phyloP scores from a whole-genome alignment of 1,140 invertebrate species.

The Zaprionus nigranus region DNA sequence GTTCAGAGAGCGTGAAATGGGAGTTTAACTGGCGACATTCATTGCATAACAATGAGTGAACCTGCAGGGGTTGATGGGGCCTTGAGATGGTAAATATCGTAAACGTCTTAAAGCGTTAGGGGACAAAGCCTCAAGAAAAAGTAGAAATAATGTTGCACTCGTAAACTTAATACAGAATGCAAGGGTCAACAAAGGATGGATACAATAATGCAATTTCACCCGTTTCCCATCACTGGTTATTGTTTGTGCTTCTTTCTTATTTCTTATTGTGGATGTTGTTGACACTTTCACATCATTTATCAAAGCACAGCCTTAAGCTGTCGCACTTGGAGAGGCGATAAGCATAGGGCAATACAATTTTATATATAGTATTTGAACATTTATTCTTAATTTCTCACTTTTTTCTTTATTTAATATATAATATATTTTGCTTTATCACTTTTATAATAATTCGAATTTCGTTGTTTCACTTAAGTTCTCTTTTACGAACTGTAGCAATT shows the following conservation, averaged over 20 bases:
- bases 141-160: neutral
- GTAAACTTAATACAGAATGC: neutral
- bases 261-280: constrained; percentile 14
- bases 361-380: constrained; percentile 6
- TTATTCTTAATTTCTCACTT: constrained; percentile 7
- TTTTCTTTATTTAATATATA: constrained; percentile 15
- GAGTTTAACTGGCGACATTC: constrained; percentile 16
- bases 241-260: neutral
- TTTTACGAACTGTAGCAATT: neutral
- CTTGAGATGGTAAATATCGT: neutral
- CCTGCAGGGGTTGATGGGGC: neutral
- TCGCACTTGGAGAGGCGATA: constrained; percentile 17
- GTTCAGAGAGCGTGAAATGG: constrained; percentile 11
- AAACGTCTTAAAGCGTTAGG: neutral
- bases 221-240: constrained; percentile 4
- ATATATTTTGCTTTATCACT: constrained; percentile 5
- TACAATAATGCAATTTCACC: neutral
- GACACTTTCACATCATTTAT: constrained; percentile 61
- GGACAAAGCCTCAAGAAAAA: neutral
- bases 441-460: constrained; percentile 16
- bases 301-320: constrained; percentile 44
- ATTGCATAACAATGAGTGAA: constrained; percentile 54
- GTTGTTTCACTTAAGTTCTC: constrained; percentile 14
- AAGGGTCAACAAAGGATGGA: neutral
- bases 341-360: neutral